phyloP scores from a whole-genome alignment of 2,797 vertebrate species.

The Sebastes dallii region DNA sequence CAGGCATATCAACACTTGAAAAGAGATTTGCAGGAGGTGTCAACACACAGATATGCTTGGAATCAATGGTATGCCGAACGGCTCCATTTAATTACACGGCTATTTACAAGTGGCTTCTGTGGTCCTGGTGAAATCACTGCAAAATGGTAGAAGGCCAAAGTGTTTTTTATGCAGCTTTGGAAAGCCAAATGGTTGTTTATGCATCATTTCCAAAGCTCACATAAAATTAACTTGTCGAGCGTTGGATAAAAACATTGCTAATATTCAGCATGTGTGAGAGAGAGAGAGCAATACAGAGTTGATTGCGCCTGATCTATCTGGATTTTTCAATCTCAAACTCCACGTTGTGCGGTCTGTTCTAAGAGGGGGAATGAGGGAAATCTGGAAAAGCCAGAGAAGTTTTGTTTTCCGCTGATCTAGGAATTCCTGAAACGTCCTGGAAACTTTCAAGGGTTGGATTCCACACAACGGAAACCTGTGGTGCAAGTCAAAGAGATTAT shows the following conservation, averaged over 20 bases:
- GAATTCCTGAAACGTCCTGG: background rate
- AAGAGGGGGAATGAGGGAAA: background rate
- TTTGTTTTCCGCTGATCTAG: background rate
- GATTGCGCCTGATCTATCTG: background rate
- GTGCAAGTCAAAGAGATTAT: background rate
- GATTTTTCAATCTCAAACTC: background rate
- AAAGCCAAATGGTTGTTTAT: background rate
- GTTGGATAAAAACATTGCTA: background rate
- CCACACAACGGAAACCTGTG: background rate
- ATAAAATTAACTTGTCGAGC: background rate
- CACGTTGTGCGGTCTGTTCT: background rate
- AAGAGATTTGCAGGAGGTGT: background rate
- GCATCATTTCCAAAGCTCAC: background rate
- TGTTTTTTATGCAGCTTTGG: background rate
- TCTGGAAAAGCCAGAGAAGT: background rate
- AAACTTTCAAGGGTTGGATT: background rate
- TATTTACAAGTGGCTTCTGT: slow-evolving; percentile 22
- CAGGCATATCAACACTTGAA: background rate
- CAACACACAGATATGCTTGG: background rate
- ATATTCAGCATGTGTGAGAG: background rate
- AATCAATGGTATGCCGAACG: background rate
- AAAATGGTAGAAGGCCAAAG: background rate
- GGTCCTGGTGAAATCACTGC: background rate
- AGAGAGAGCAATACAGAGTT: background rate
- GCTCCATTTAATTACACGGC: background rate